Base-by-base conservation (phyloP, 2,797 vertebrate species). In the Avahi laniger region DNA sequence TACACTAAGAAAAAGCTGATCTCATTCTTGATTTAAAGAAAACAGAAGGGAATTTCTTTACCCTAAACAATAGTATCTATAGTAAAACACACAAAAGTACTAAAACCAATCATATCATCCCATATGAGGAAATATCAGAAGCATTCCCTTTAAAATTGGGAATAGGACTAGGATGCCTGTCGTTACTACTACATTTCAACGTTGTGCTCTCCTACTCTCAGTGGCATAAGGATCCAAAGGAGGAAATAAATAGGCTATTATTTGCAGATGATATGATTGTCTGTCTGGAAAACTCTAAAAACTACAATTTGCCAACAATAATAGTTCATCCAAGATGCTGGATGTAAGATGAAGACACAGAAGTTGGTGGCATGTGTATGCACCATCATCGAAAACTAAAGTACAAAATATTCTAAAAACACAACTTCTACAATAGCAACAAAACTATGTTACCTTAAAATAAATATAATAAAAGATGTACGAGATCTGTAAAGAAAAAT, bases 1-100 rank as follows among this genome's bases (percentile, higher is more conserved):
- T 35, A 89, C 7, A 83, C 89, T 69, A 81, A 81, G 76, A 72
- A 84, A 95, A 76, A 82, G 41, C 54, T 84, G 18, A 84, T 85
- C 8, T 70, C 52, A 59, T 61, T 86, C 22, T 15, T 93, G 52
- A 59, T 41, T 80, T 26, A 0, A 12, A 43, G 41, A 59, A 26
- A 79, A 41, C 67, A 69, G 35, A 69, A 69, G 7, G n/a, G 67
- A 69, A 35, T 67, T 59, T 59, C 24, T 28, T 28, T 59, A 59
- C 28, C 57, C 26, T 67, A 8, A 9, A 20, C 35, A 67, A 35
- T 67, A n/a, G n/a, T 20, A 20, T 63, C 61, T 63, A 7, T 33
- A 33, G 15, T 82, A 35, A 93, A 79, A 65, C 41, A 57, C 57
- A 61, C 22, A 41, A 24, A 75, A 43, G 14, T 91, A 24, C 33